phyloP scores from a whole-genome alignment of 2,888 invertebrate species.

The Cheilosia impressa region DNA sequence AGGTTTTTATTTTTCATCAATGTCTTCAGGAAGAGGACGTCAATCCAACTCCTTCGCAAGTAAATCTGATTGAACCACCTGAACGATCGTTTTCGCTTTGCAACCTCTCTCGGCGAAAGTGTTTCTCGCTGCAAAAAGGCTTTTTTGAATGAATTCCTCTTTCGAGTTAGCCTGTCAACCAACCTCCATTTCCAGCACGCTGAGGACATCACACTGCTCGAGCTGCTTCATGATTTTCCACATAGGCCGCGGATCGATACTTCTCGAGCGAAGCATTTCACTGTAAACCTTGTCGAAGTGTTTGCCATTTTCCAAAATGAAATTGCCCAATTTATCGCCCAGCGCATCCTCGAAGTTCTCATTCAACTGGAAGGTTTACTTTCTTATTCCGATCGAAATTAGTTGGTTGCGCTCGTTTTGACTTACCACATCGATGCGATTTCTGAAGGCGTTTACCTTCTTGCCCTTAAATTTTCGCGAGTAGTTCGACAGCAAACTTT shows the following conservation, averaged over 20 bases:
- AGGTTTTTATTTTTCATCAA: conserved; percentile 78
- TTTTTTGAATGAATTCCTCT: neutral
- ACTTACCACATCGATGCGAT: conserved; percentile 69
- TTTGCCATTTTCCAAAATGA: conserved; percentile 79
- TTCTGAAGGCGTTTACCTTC: conserved; percentile 65
- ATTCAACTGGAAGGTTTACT: conserved; percentile 1
- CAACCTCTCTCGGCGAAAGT: conserved; percentile 79
- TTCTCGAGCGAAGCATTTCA: conserved; percentile 75
- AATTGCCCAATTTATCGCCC: conserved; percentile 79
- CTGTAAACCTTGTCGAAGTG: conserved; percentile 77
- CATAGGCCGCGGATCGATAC: conserved; percentile 78
- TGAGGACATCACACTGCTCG: conserved; percentile 80
- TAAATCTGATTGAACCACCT: conserved; percentile 81
- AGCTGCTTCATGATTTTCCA: conserved; percentile 80
- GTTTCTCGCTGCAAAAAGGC: conserved; percentile 76
- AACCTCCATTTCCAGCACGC: conserved; percentile 79
- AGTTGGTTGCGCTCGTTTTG: neutral
- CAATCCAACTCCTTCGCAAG: conserved; percentile 79
- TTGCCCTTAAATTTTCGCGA: conserved; percentile 62
- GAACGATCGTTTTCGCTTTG: conserved; percentile 78
- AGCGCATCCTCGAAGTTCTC: conserved; percentile 69
- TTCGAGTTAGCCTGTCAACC: neutral
- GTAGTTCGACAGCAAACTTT: conserved; percentile 60
- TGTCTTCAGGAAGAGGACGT: conserved; percentile 79
- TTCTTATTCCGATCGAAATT: neutral